Evolutionary conservation across 2,113 vertebrate genomes (phyloP).

Genomic region (Cyphomyrus plagiostoma): DNA sequence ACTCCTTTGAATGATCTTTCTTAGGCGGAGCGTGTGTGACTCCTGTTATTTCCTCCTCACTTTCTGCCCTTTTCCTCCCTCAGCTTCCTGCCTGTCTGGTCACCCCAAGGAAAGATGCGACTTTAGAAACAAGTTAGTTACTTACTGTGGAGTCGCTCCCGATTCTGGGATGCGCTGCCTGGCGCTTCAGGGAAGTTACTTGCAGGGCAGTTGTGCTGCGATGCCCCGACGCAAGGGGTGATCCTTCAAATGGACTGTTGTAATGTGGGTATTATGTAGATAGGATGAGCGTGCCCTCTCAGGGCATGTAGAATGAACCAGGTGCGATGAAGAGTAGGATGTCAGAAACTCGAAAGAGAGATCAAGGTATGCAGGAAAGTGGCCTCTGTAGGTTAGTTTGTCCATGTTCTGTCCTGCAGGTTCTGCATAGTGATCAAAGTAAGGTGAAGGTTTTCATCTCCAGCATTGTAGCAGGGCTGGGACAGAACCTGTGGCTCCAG

Average conservation of each 20-base stretch:
- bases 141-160: background rate
- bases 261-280: background rate
- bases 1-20: background rate
- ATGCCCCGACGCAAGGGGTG: background rate
- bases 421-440: background rate
- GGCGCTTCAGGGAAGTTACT: background rate
- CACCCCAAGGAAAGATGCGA: background rate
- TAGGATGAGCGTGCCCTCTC: background rate
- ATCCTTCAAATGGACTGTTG: background rate
- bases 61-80: background rate
- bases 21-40: background rate
- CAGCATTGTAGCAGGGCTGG: background rate
- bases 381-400: background rate
- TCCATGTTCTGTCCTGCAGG: background rate
- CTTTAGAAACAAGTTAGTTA: background rate
- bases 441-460: background rate
- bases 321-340: background rate
- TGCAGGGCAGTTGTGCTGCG: background rate
- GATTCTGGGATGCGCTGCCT: background rate
- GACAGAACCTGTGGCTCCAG: background rate
- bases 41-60: background rate
- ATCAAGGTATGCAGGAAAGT: background rate
- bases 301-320: background rate
- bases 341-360: background rate
- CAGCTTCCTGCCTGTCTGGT: background rate